Evolutionary conservation across 64 coral and sea anemone species (phyloP), one percentile per base, ranked within the genome.

Genomic region (Trachythela sp.): DNA sequence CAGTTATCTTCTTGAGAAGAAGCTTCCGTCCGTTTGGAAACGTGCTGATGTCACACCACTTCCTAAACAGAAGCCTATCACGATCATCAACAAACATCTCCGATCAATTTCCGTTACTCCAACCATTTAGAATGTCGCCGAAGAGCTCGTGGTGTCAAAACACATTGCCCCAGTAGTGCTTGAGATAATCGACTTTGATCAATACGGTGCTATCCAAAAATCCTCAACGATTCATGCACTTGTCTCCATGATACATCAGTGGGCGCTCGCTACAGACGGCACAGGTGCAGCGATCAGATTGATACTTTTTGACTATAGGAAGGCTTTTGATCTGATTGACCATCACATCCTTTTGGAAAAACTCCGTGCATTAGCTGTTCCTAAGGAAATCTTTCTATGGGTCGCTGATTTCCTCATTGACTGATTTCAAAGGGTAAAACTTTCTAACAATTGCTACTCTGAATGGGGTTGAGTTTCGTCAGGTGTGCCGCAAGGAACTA

Each of bases 1-100:
- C 86, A 39, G 52, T 70, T 48, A 48, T 40, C 45, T 83, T 40
- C 59, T 20, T 2, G 38, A 72, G 40, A 50, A 88, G 45, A 88
- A 68, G 40, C 71, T 89, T 35, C n/a, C 71, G 8, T 8, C 27
- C 70, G 42, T 48, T 24, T 89, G 64, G 71, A 89, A 76, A 39
- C 71, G 17, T 45, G 31, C 29, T 22, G 38, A 86, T 22, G 7
- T 72, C 14, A 26, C 26, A 14, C 68, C 68, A 11, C 24, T 72
- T 72, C 68, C 68, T 26, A 72, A 72, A 26, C n/a, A 72, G 24
- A 72, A 72, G 29, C 68, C 68, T 30, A 26, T 72, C 15, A 26
- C 32, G 68, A 72, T 72, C 24, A 10, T 35, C 11, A 13, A 30
- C n/a, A 72, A 72, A 72, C 68, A 72, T 72, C 68, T 72, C 10